Evolutionary conservation across 2,113 vertebrate species (phyloP).

Genomic region (Tichodroma muraria): DNA sequence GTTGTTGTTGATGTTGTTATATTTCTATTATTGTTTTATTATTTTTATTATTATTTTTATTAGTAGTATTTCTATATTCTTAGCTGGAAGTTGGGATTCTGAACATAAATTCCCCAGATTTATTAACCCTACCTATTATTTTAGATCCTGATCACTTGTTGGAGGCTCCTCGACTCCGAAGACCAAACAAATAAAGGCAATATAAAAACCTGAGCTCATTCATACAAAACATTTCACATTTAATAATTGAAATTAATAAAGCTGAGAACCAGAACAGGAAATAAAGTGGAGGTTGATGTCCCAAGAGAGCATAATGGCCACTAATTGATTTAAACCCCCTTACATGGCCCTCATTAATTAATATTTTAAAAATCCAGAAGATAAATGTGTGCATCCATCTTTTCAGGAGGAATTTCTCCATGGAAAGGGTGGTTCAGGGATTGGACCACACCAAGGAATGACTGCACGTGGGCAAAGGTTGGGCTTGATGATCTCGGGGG

Average conservation of each 20-base stretch:
- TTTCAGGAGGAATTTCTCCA: background rate
- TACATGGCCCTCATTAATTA: background rate
- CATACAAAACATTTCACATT: background rate
- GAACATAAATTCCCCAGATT: background rate
- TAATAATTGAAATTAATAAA: background rate
- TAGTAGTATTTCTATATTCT: background rate
- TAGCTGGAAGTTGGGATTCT: background rate
- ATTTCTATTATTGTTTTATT: background rate
- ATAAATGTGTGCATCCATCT: background rate
- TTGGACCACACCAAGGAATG: too few relatives aligned
- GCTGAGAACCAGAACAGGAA: constrained; percentile 30
- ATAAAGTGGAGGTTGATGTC: background rate
- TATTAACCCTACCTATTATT: background rate
- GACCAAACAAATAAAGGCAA: background rate
- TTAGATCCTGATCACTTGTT: background rate
- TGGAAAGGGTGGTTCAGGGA: fast-evolving
- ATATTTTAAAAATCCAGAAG: background rate
- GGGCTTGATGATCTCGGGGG: background rate
- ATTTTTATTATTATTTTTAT: too few relatives aligned
- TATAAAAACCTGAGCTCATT: background rate
- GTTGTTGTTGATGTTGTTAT: too few relatives aligned
- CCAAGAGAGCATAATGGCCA: background rate
- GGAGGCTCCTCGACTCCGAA: background rate
- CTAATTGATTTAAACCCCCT: background rate
- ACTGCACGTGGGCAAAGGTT: too few relatives aligned